Percentiles rank a stretch among this genome's conserved stretches.
phyloP scores from a whole-genome alignment of 1,140 invertebrate genomes.

The Steinernema feltiae region DNA sequence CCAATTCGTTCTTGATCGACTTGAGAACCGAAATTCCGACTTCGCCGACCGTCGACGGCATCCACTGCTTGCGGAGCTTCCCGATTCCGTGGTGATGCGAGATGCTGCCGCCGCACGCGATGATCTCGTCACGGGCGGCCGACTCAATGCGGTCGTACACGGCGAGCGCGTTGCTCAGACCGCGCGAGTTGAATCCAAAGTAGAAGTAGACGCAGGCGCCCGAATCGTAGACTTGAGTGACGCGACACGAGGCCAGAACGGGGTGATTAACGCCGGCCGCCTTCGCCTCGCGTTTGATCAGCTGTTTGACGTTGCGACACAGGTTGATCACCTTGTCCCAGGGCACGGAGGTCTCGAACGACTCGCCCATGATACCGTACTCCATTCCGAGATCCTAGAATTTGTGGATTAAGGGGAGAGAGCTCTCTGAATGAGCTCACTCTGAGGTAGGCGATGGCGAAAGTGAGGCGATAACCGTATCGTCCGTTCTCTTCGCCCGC shows the following conservation, averaged over 20 bases:
- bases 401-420: not conserved
- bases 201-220: slow-evolving; percentile 98
- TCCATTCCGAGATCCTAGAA: slow-evolving; percentile 80
- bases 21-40: slow-evolving; percentile 70
- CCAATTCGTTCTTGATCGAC: slow-evolving; percentile 76
- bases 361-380: slow-evolving; percentile 82
- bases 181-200: slow-evolving; percentile 78
- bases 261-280: slow-evolving; percentile 60
- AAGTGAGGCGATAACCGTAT: slow-evolving; percentile 88
- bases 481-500: slow-evolving; percentile 87
- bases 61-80: slow-evolving; percentile 78
- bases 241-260: slow-evolving; percentile 64
- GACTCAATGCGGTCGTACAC: slow-evolving; percentile 72
- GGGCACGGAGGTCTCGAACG: slow-evolving; percentile 94
- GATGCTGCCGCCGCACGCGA: slow-evolving; percentile 80
- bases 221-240: slow-evolving; percentile 92
- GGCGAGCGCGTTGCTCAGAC: slow-evolving; percentile 69
- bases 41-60: slow-evolving; percentile 71
- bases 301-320: slow-evolving; percentile 74
- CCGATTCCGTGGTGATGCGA: slow-evolving; percentile 81
- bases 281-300: slow-evolving; percentile 71
- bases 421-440: slow-evolving; percentile 57
- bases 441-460: slow-evolving; percentile 94
- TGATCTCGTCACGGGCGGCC: slow-evolving; percentile 80
- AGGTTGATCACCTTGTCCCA: slow-evolving; percentile 68